A percentile compares a stretch with the other conserved stretches of the same genome.
These are phyloP conservation scores for Rhagonycha lutea DNA, from an alignment of 2,888 invertebrate species.

Conservation along the genomic window DNA sequence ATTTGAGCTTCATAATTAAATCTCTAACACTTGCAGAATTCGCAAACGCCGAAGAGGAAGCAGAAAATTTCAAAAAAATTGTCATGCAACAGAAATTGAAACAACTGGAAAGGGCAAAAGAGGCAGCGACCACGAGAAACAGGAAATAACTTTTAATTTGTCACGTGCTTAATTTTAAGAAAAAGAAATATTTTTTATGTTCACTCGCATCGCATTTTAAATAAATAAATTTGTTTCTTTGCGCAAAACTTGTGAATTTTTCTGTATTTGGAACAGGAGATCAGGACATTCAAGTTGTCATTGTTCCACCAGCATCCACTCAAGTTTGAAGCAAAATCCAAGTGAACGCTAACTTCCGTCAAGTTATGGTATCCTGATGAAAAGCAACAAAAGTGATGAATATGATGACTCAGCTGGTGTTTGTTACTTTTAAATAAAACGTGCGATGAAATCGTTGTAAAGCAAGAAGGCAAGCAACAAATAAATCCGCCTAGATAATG, in stretches of 20 bases:
- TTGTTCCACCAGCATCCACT: no score
- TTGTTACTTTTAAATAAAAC: not conserved
- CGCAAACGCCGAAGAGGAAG: slow-evolving; percentile 43
- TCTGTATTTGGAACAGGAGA: not conserved
- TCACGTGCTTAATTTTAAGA: not conserved
- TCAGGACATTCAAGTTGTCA: not conserved
- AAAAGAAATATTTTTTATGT: not conserved
- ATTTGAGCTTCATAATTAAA: not conserved
- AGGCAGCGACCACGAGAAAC: slow-evolving; percentile 41
- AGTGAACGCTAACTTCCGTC: not conserved
- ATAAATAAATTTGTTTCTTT: not conserved
- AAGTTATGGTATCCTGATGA: not conserved
- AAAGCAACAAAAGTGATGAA: not conserved
- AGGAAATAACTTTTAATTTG: not conserved
- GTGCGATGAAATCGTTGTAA: no score
- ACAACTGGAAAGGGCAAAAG: slow-evolving; percentile 51
- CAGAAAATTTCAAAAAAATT: slow-evolving; percentile 48
- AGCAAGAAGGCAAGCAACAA: no score
- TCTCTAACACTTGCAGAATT: slow-evolving; percentile 13
- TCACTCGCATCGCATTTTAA: not conserved
- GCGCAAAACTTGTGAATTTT: not conserved
- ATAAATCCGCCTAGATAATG: not conserved
- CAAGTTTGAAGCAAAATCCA: no score
- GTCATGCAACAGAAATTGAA: slow-evolving; percentile 51
- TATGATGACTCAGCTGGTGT: not conserved